phyloP scores from a whole-genome alignment of 2,888 invertebrate species.

The Gonocerus acuteangulatus region DNA sequence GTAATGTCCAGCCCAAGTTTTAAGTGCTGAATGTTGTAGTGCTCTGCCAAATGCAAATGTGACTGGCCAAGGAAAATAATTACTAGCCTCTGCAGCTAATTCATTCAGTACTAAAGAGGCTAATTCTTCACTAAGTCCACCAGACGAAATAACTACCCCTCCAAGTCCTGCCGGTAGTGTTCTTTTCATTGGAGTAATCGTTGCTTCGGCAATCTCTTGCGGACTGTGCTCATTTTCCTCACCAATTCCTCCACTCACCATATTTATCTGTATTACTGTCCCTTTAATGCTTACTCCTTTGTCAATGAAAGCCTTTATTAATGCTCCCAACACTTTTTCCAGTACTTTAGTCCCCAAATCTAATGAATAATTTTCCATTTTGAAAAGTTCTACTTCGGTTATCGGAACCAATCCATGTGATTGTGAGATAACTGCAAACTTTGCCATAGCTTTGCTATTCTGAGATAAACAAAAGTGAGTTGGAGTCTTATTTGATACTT shows the following conservation, averaged over 20 bases:
- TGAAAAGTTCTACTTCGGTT: not conserved
- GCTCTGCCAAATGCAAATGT: not conserved
- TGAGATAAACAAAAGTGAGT: not conserved
- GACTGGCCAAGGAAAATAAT: not conserved
- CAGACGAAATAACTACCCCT: not conserved
- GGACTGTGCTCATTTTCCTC: not conserved
- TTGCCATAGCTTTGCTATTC: not conserved
- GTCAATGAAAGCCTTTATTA: not conserved
- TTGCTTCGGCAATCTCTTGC: not conserved
- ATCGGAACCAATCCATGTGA: not conserved
- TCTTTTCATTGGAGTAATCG: not conserved
- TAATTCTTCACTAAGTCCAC: not conserved
- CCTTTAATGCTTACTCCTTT: not conserved
- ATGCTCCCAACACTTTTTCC: not conserved
- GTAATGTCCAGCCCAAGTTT: not conserved
- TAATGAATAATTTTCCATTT: too few species aligned
- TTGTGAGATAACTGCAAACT: not conserved
- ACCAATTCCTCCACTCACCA: not conserved
- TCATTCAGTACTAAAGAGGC: not conserved
- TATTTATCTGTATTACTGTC: not conserved
- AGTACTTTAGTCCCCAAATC: not conserved
- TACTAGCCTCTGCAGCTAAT: not conserved
- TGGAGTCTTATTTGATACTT: not conserved
- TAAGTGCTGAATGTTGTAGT: not conserved
- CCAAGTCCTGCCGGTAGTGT: not conserved